These are phyloP conservation scores for Crypturellus tataupa DNA, from an alignment of 2,797 vertebrate species.

Conservation along the genomic window DNA sequence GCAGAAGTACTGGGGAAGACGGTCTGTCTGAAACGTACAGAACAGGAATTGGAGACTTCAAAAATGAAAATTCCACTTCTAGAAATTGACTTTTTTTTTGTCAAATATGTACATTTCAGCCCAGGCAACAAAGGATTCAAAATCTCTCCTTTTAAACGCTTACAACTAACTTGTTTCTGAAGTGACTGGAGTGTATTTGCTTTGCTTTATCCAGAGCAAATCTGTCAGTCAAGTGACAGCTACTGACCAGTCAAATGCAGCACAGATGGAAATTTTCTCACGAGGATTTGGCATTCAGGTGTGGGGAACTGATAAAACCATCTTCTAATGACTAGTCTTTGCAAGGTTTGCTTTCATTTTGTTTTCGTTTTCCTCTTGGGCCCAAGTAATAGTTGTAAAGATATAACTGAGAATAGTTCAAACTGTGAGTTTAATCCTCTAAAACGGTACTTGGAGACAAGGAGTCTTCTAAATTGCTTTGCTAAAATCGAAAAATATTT, in stretches of 20 bases:
- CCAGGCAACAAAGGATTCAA: neutral
- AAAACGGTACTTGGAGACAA: neutral
- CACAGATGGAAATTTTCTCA: neutral
- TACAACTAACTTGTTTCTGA: neutral
- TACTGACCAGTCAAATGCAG: accelerated
- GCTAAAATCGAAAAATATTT: neutral
- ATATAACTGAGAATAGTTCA: neutral
- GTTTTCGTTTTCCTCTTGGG: neutral
- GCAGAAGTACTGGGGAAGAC: neutral
- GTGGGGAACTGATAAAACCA: neutral
- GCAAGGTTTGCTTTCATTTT: neutral
- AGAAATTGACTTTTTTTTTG: neutral
- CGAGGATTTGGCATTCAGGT: neutral
- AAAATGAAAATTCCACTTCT: neutral
- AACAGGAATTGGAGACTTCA: neutral
- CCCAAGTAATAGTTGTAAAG: neutral
- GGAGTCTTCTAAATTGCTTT: neutral
- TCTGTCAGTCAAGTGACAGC: neutral
- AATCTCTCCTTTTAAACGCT: neutral
- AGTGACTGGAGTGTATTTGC: neutral
- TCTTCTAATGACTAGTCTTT: neutral
- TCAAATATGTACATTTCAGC: neutral
- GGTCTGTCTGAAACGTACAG: neutral
- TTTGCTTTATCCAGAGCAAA: neutral
- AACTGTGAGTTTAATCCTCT: neutral